A percentile compares a stretch with the other conserved stretches of the same genome.
Evolutionary conservation across 1,140 invertebrate genomes (phyloP).

Genomic region (Bombus polaris): DNA sequence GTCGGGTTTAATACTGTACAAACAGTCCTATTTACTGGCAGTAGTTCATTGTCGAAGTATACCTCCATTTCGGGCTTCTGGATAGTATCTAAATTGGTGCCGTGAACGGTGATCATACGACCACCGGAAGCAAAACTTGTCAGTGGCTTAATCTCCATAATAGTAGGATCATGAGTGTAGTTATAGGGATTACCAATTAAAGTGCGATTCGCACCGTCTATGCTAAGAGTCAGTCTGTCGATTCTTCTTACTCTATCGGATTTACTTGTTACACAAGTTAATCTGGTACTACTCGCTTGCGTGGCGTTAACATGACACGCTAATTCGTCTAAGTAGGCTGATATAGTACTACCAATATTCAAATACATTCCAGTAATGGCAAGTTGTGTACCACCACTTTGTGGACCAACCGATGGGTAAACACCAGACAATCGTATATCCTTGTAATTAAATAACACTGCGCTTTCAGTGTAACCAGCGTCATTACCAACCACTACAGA

Average conservation of each 20-base stretch:
- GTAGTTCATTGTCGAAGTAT: slow-evolving; percentile 87
- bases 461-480: slow-evolving; percentile 93
- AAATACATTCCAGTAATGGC: slow-evolving; percentile 95
- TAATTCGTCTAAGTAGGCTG: slow-evolving; percentile 93
- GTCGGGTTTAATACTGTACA: slow-evolving; percentile 94
- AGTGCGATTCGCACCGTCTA: slow-evolving; percentile 92
- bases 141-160: slow-evolving; percentile 95
- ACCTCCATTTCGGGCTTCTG: slow-evolving; percentile 95
- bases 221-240: slow-evolving; percentile 88
- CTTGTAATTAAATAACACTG: slow-evolving; percentile 95
- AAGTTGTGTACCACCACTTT: slow-evolving; percentile 96
- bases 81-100: slow-evolving; percentile 95
- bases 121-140: slow-evolving; percentile 96
- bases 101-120: slow-evolving; percentile 95
- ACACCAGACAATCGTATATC: slow-evolving; percentile 91
- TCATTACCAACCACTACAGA: slow-evolving; percentile 95
- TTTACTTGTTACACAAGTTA: slow-evolving; percentile 93
- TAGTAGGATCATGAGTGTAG: slow-evolving; percentile 96
- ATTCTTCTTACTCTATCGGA: slow-evolving; percentile 84
- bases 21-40: slow-evolving; percentile 90
- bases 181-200: slow-evolving; percentile 89
- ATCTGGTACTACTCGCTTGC: slow-evolving; percentile 93
- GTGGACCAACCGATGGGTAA: slow-evolving; percentile 93
- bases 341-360: slow-evolving; percentile 95
- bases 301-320: slow-evolving; percentile 94